A percentile compares a stretch with the other conserved stretches of the same genome.
These are phyloP conservation scores for Odontamblyopus lacepedii DNA, from an alignment of 2,797 vertebrate genomes.

Conservation along the genomic window DNA sequence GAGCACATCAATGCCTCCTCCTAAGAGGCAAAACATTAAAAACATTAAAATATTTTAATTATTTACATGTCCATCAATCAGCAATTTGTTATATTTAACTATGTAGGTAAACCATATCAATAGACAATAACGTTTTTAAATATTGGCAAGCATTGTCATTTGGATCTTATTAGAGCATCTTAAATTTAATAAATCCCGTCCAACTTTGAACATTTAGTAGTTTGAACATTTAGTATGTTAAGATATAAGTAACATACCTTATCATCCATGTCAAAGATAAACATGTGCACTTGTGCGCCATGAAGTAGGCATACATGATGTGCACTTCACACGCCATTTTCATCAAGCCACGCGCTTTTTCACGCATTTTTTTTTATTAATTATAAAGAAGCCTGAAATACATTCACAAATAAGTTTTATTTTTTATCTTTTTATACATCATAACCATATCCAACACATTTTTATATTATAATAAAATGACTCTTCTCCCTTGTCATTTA, in stretches of 20 bases:
- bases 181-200: background rate
- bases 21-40: too few relatives aligned
- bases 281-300: background rate
- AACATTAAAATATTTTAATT: background rate
- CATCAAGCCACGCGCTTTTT: constrained; percentile 7
- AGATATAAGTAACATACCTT: background rate
- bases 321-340: background rate
- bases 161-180: background rate
- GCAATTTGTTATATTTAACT: background rate
- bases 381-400: constrained; percentile 24
- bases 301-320: too few relatives aligned
- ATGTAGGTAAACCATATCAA: background rate
- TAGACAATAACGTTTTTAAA: background rate
- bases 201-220: background rate
- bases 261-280: background rate
- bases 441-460: constrained; percentile 80
- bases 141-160: background rate
- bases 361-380: background rate
- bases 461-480: constrained; percentile 82
- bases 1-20: constrained; percentile 24
- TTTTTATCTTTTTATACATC: constrained; percentile 79
- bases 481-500: constrained; percentile 73
- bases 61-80: background rate
- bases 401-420: constrained; percentile 84
- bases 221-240: background rate